phyloP scores from a whole-genome alignment of 2,888 invertebrate genomes.

The Bellardia bayeri region DNA sequence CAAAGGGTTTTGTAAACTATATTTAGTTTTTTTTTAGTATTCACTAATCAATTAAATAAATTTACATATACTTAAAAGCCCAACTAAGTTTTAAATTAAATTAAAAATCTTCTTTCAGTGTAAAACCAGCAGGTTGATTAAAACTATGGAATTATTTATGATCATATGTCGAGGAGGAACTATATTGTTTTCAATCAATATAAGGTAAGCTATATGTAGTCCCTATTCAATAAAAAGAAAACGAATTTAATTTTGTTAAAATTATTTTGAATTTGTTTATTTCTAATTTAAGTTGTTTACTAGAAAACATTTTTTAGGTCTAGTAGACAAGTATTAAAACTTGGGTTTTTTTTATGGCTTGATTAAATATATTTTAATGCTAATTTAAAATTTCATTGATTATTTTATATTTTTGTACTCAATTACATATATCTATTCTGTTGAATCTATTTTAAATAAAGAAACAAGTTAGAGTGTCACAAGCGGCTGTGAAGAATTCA shows the following conservation, averaged over 20 bases:
- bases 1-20: background rate
- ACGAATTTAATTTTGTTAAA: too few relatives aligned
- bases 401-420: background rate
- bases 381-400: background rate
- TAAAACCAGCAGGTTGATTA: background rate
- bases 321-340: background rate
- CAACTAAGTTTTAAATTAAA: too few relatives aligned
- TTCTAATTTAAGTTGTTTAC: too few relatives aligned
- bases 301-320: background rate
- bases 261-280: too few relatives aligned
- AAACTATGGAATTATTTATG: background rate
- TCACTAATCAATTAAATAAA: slow-evolving; percentile 10
- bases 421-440: background rate
- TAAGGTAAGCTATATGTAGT: background rate
- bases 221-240: too few relatives aligned
- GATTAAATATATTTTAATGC: background rate
- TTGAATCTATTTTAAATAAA: background rate
- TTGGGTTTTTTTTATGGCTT: background rate
- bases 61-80: background rate
- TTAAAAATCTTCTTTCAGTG: background rate
- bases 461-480: too few relatives aligned
- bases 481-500: too few relatives aligned
- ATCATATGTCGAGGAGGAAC: background rate
- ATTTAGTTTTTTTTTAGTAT: background rate
- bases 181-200: background rate